These are phyloP conservation scores for Ailurus styani DNA, from an alignment of 2,113 vertebrate species.

Conservation along the genomic window DNA sequence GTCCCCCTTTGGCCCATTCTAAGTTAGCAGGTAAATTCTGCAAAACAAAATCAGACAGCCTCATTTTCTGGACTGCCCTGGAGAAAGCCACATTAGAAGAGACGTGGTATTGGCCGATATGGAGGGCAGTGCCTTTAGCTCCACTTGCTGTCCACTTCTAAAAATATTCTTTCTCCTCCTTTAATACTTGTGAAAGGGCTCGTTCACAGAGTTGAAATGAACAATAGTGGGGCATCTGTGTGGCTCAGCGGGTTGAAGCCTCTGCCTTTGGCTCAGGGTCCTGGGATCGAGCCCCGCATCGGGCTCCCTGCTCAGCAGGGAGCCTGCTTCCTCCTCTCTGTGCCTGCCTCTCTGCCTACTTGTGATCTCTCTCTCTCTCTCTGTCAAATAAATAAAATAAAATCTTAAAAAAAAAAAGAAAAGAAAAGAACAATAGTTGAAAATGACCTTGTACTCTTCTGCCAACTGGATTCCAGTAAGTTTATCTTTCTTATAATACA, in stretches of 20 bases:
- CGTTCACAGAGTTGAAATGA: background rate
- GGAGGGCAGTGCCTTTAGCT: too few species aligned
- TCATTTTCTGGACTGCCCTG: background rate
- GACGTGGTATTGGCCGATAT: accelerated
- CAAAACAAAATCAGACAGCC: background rate
- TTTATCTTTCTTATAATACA: background rate
- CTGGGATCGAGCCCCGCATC: too few species aligned
- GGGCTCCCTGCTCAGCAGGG: too few species aligned
- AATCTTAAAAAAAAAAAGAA: too few species aligned
- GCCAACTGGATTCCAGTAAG: background rate
- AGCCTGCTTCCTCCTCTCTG: too few species aligned
- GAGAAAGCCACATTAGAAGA: background rate
- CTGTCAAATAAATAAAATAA: too few species aligned
- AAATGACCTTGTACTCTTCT: background rate
- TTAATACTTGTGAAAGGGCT: background rate
- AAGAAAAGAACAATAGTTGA: constrained; percentile 1
- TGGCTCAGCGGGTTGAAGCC: too few species aligned
- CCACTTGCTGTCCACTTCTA: background rate
- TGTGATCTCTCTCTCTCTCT: too few species aligned
- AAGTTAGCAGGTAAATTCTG: background rate
- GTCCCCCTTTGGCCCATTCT: background rate
- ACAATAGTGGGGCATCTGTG: too few species aligned
- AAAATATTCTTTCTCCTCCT: background rate
- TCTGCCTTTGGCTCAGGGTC: too few species aligned
- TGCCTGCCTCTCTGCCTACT: too few species aligned